Percentiles rank a stretch among this genome's conserved stretches.
Conservation (phyloP, 2,113 vertebrate species). For the Raja brachyura region DNA sequence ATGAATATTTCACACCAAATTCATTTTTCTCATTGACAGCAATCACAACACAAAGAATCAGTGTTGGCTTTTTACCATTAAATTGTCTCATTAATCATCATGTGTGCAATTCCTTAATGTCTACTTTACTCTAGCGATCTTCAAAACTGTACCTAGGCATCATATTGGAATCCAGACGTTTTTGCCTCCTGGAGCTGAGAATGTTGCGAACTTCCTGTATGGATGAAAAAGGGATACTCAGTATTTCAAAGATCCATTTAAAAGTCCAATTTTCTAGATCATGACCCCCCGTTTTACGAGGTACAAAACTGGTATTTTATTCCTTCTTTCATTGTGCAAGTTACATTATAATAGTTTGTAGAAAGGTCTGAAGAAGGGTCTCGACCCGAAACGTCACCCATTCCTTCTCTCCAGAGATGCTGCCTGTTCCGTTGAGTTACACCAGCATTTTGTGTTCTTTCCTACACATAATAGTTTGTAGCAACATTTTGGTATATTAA, state of each 20-base stretch:
- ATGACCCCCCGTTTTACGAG: not conserved
- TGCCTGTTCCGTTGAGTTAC: too few relatives aligned
- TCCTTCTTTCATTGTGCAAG: not conserved
- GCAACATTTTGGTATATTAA: not conserved
- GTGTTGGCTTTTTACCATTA: not conserved
- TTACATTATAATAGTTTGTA: not conserved
- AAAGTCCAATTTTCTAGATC: not conserved
- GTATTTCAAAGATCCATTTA: not conserved
- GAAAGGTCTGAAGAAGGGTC: too few relatives aligned
- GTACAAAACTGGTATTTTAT: not conserved
- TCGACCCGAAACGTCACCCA: too few relatives aligned
- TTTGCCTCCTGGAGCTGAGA: not conserved
- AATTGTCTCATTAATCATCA: constrained; percentile 30
- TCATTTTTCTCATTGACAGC: too few relatives aligned
- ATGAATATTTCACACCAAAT: not conserved
- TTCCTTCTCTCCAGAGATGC: too few relatives aligned
- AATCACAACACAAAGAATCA: not conserved
- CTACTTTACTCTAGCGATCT: not conserved
- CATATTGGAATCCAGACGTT: not conserved
- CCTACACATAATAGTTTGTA: not conserved
- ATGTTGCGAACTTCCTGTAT: not conserved
- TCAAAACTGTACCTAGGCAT: not conserved
- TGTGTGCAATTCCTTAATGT: not conserved
- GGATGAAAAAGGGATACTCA: not conserved
- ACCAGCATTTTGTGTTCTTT: too few relatives aligned